Evolutionary conservation across 2,888 invertebrate species (phyloP).

Genomic region (Acleris cristana): DNA sequence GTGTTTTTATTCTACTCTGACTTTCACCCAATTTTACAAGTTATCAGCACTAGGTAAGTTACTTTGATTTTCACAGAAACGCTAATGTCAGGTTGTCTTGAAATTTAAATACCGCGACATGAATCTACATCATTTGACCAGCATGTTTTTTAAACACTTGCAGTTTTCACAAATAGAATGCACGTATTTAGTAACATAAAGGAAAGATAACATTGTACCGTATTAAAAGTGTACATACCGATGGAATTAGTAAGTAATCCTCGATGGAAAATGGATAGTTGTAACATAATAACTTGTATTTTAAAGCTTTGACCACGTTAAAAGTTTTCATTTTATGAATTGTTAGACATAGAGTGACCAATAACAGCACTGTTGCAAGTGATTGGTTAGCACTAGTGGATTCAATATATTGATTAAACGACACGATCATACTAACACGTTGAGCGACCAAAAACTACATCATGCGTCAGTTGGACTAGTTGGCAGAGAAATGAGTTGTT

Average conservation of each 20-base stretch:
- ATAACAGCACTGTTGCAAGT: slow-evolving; percentile 51
- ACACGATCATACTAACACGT: slow-evolving; percentile 13
- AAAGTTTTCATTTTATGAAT: slow-evolving; percentile 53
- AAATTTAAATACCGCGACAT: slow-evolving; percentile 32
- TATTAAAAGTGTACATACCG: slow-evolving; percentile 48
- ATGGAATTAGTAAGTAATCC: slow-evolving; percentile 44
- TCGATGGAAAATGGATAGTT: slow-evolving; percentile 54
- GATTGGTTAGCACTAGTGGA: slow-evolving; percentile 41
- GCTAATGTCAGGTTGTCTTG: slow-evolving; percentile 17
- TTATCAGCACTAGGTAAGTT: slow-evolving; percentile 29
- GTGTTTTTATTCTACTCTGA: slow-evolving; percentile 44
- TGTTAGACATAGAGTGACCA: slow-evolving; percentile 48
- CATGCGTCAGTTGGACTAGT: slow-evolving; percentile 5
- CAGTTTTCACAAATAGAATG: slow-evolving; percentile 39
- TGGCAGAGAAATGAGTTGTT: slow-evolving; percentile 10
- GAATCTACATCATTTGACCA: slow-evolving; percentile 22
- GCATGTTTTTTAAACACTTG: slow-evolving; percentile 22
- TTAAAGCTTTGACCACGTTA: slow-evolving; percentile 49
- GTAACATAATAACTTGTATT: slow-evolving; percentile 51
- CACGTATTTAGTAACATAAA: slow-evolving; percentile 43
- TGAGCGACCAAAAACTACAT: slow-evolving; percentile 18
- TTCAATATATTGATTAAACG: slow-evolving; percentile 29
- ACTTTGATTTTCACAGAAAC: slow-evolving; percentile 39
- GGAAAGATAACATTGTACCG: slow-evolving; percentile 31
- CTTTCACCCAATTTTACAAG: slow-evolving; percentile 52